phyloP scores from a whole-genome alignment of 2,113 vertebrate species.

The Corythornis cristatus region DNA sequence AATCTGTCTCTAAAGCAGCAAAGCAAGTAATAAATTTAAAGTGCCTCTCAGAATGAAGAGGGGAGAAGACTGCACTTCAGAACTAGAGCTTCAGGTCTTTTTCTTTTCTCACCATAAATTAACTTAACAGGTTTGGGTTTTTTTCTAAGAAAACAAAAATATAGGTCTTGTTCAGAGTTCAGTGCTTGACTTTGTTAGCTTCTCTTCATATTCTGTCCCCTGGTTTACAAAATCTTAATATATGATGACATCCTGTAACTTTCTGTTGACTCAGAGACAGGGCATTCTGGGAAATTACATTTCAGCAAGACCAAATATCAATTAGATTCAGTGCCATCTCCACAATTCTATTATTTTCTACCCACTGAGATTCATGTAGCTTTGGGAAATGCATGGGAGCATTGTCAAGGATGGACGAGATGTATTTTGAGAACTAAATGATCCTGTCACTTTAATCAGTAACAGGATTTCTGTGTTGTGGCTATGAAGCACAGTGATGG shows the following conservation, averaged over 20 bases:
- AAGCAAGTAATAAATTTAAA: neutral
- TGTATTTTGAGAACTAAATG: neutral
- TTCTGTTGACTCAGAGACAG: neutral
- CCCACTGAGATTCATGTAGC: neutral
- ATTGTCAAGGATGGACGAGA: neutral
- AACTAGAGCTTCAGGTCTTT: constrained; percentile 27
- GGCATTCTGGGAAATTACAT: neutral
- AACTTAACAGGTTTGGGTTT: neutral
- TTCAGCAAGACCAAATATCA: neutral
- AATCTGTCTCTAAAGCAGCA: neutral
- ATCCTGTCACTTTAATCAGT: neutral
- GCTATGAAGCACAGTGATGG: neutral
- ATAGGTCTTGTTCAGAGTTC: neutral
- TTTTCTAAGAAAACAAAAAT: neutral
- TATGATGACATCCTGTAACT: neutral
- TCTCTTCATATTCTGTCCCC: neutral
- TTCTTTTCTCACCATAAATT: neutral
- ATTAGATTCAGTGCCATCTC: neutral
- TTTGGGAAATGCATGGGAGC: neutral
- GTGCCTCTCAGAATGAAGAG: neutral
- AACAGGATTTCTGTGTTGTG: neutral
- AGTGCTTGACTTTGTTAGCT: neutral
- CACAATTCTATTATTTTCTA: neutral
- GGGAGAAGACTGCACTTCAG: constrained; percentile 31
- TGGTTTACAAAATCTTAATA: neutral